phyloP scores from a whole-genome alignment of 1,140 invertebrate species.

The Bombus pascuorum region DNA sequence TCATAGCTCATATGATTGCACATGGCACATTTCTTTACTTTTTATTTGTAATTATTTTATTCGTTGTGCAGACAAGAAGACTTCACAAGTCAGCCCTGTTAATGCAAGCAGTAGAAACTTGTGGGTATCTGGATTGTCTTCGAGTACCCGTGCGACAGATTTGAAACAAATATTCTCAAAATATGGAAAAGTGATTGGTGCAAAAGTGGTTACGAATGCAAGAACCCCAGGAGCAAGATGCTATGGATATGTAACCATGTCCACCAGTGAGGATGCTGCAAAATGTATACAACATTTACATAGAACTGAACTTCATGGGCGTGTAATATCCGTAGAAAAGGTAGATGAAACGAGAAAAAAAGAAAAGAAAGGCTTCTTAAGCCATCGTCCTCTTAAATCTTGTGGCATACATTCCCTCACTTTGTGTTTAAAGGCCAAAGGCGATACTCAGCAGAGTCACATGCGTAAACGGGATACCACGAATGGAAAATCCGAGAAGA shows the following conservation, averaged over 20 bases:
- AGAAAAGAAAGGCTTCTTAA: not conserved
- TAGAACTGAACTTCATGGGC: constrained; percentile 94
- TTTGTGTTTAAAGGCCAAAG: constrained; percentile 73
- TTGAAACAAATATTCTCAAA: constrained; percentile 95
- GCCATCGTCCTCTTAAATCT: no score
- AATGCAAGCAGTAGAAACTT: constrained; percentile 87
- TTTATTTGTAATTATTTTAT: constrained; percentile 12
- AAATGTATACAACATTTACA: constrained; percentile 95
- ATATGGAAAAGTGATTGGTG: constrained; percentile 96
- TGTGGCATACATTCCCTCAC: not conserved
- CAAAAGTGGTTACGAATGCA: constrained; percentile 98
- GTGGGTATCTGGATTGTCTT: constrained; percentile 96
- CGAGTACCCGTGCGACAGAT: constrained; percentile 94
- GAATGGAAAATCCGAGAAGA: constrained; percentile 78
- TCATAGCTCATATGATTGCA: no score
- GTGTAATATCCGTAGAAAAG: constrained; percentile 96
- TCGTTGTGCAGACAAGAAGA: constrained; percentile 77
- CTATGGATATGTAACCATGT: constrained; percentile 98
- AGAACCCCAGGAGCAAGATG: constrained; percentile 94
- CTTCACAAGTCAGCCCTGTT: constrained; percentile 68
- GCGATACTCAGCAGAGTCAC: constrained; percentile 79
- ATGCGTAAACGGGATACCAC: constrained; percentile 78
- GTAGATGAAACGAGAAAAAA: constrained; percentile 78
- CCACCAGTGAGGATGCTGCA: constrained; percentile 92
- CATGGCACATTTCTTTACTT: not conserved